These are phyloP conservation scores for Eulemur rubriventer DNA, from an alignment of 2,797 vertebrate genomes.

Conservation along the genomic window DNA sequence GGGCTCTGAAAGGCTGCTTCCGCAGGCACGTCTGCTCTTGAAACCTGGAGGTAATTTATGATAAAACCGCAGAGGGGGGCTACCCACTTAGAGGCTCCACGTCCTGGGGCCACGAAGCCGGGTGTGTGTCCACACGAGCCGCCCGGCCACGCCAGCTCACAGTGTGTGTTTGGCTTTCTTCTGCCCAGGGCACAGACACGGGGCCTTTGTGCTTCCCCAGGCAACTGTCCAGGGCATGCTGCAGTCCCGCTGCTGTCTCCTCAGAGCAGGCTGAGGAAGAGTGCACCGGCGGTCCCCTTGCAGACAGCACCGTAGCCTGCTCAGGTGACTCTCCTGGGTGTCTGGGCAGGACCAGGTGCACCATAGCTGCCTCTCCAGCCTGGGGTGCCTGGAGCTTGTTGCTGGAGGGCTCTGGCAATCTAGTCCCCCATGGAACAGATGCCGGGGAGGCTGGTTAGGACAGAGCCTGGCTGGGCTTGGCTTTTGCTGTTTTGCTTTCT, in stretches of 20 bases:
- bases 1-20: constrained; percentile 87
- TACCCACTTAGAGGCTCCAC: background rate
- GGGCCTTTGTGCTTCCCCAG: background rate
- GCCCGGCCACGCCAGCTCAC: background rate
- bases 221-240: background rate
- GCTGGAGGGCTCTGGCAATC: background rate
- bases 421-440: background rate
- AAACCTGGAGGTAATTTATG: constrained; percentile 66
- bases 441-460: background rate
- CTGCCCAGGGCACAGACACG: accelerated
- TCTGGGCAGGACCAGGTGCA: background rate
- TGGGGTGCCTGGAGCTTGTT: background rate
- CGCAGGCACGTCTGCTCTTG: constrained; percentile 61
- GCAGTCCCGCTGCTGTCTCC: no score
- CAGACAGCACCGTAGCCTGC: background rate
- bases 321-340: background rate
- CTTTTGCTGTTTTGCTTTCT: background rate
- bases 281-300: no score
- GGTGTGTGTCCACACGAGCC: background rate
- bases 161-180: background rate
- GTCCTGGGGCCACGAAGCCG: background rate
- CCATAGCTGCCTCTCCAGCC: background rate
- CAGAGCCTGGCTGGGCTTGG: background rate
- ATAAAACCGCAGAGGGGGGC: background rate
- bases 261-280: background rate